Conservation (phyloP, 37 sponge, comb jelly and placozoan genomes). For the Ianthella basta region DNA sequence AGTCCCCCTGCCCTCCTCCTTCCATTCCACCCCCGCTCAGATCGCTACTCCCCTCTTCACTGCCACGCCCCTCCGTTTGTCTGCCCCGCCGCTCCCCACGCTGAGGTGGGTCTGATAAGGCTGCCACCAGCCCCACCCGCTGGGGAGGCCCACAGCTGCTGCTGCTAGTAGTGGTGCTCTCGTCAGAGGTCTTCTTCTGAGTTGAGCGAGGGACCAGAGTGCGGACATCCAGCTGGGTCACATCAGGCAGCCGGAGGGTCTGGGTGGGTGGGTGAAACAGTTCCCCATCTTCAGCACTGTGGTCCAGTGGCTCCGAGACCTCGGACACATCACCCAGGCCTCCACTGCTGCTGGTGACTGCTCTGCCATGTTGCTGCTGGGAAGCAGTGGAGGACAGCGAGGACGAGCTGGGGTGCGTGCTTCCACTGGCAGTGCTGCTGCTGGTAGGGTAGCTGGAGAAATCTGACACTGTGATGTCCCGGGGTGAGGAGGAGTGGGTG, state of each 20-base stretch:
- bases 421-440: background rate
- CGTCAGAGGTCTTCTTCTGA: background rate
- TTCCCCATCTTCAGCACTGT: background rate
- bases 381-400: background rate
- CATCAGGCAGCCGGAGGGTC: background rate
- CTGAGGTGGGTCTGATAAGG: too few relatives aligned
- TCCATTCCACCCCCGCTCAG: too few relatives aligned
- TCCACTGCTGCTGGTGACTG: background rate
- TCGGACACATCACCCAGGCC: background rate
- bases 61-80: too few relatives aligned
- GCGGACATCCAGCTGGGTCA: background rate
- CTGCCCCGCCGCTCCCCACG: too few relatives aligned
- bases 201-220: background rate
- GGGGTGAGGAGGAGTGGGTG: too few relatives aligned
- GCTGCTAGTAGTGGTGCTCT: constrained; percentile 14
- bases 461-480: too few relatives aligned
- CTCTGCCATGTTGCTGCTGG: background rate
- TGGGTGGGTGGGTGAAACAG: background rate
- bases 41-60: too few relatives aligned
- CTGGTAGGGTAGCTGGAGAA: constrained; percentile 13
- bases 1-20: too few relatives aligned
- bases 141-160: constrained; percentile 23
- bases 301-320: background rate
- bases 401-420: too few relatives aligned
- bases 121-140: too few relatives aligned